A percentile compares a stretch with the other conserved stretches of the same genome.
phyloP scores from a whole-genome alignment of 2,888 invertebrate genomes.

The Mystacides longicornis region DNA sequence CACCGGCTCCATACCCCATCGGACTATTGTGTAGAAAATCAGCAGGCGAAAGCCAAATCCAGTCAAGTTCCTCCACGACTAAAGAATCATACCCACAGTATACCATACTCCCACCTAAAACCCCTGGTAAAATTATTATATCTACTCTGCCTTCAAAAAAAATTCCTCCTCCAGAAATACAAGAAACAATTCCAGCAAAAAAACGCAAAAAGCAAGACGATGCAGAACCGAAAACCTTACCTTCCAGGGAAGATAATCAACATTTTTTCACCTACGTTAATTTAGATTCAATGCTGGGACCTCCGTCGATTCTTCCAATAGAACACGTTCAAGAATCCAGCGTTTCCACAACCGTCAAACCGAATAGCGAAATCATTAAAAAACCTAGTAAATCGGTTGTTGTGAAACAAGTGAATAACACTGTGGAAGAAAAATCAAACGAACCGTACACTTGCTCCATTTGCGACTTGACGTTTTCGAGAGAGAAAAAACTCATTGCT shows the following conservation, averaged over 20 bases:
- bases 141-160: conserved; percentile 3
- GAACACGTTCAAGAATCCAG: conserved; percentile 44
- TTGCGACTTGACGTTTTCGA: conserved; percentile 38
- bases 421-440: conserved; percentile 16
- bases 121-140: conserved; percentile 18
- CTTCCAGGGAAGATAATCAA: conserved; percentile 33
- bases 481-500: conserved; percentile 41
- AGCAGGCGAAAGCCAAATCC: not conserved
- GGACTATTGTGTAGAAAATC: conserved; percentile 18
- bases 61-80: not conserved
- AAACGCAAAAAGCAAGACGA: not conserved
- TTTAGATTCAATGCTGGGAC: conserved; percentile 41
- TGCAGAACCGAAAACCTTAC: conserved; percentile 28
- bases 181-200: not conserved
- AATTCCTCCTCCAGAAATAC: not conserved
- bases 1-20: conserved; percentile 18
- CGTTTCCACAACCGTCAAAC: conserved; percentile 38
- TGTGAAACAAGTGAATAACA: not conserved
- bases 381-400: not conserved
- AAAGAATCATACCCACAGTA: conserved; percentile 8
- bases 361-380: not conserved
- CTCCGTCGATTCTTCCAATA: conserved; percentile 39
- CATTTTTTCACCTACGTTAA: conserved; percentile 44
- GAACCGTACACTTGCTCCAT: conserved; percentile 39
- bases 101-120: conserved; percentile 16